Evolutionary conservation across 2,888 invertebrate genomes (phyloP), one percentile per base, ranked within the genome.

Genomic region (Conus canariensis): DNA sequence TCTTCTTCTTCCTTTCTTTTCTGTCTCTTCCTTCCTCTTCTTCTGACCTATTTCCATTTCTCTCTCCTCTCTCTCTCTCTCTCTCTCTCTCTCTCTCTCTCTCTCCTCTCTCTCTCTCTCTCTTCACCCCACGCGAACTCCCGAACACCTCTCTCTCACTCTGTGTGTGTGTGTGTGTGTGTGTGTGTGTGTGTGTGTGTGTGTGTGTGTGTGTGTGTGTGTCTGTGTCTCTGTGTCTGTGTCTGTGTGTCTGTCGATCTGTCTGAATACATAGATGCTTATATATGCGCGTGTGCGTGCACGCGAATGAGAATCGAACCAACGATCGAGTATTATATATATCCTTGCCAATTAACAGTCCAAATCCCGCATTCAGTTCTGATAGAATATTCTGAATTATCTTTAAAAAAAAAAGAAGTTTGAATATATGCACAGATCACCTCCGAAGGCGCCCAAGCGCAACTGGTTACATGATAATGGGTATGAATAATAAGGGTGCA

Each of bases 121-220:
- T 22, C 16, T 22, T 7, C 70, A 70, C 70, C 16, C 16, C 22
- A 7, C 3, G 0, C 12, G 14, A 22, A 14, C 14, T n/a, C 30
- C 30, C 30, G 30, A 30, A 30, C 30, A 30, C 30, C 14, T 45
- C 45, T 45, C 45, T 45, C 45, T 45, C 45, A 3, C 45, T 45
- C 45, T 45, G 77, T 60, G 14, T 88, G 7, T 10, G 19, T 74
- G 58, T 59, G 30, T 77, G 25, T n/a, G 59, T 4, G 80, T 7
- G 80, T 45, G 80, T 80, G 60, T 77, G 58, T 77, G 45, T 88
- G 88, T 88, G 88, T 77, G 88, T 77, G 60, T 59, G 88, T 74
- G 88, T 88, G 59, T 88, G 59, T 88, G 80, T 74, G 80, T 80
- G 60, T 77, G 30, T 77, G 77, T 80, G 25, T 87, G 74, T 74